A percentile compares a stretch with the other conserved stretches of the same genome.
Evolutionary conservation across 2,797 vertebrate genomes (phyloP).

Genomic region (Coluber constrictor): DNA sequence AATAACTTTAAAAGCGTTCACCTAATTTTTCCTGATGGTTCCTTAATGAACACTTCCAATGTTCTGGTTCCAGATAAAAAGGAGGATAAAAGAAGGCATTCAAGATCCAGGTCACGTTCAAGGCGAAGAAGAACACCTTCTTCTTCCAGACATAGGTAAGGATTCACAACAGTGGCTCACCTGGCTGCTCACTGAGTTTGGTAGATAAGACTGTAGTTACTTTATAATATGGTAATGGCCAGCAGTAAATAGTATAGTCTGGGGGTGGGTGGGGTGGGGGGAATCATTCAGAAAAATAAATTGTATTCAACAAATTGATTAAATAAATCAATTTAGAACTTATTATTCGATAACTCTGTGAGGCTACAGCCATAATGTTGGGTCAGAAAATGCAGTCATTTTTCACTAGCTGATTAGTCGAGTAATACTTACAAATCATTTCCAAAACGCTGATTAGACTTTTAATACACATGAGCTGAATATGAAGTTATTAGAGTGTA

Average conservation of each 20-base stretch:
- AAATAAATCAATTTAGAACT: not conserved
- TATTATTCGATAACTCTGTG: not conserved
- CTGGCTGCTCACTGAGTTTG: not conserved
- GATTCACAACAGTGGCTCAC: not conserved
- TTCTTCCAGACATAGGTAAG: constrained; percentile 90
- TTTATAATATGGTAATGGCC: not conserved
- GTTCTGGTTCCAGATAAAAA: constrained; percentile 83
- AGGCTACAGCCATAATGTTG: not conserved
- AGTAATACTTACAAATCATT: not conserved
- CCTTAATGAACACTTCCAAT: not conserved
- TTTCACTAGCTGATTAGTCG: not conserved
- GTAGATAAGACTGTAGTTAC: not conserved
- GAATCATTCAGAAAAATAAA: not conserved
- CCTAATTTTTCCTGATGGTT: not conserved
- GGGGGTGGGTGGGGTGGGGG: fast-evolving
- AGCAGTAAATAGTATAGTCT: not conserved
- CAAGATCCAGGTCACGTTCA: constrained; percentile 88
- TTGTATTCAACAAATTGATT: not conserved
- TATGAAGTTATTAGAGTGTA: not conserved
- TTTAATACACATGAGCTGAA: not conserved
- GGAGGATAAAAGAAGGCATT: constrained; percentile 94
- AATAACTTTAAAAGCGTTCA: not conserved
- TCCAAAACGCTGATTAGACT: not conserved
- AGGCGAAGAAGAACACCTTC: constrained; percentile 89
- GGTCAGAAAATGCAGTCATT: not conserved